Base-by-base conservation (phyloP, 2,888 invertebrate species). In the Diaphora mendica region DNA sequence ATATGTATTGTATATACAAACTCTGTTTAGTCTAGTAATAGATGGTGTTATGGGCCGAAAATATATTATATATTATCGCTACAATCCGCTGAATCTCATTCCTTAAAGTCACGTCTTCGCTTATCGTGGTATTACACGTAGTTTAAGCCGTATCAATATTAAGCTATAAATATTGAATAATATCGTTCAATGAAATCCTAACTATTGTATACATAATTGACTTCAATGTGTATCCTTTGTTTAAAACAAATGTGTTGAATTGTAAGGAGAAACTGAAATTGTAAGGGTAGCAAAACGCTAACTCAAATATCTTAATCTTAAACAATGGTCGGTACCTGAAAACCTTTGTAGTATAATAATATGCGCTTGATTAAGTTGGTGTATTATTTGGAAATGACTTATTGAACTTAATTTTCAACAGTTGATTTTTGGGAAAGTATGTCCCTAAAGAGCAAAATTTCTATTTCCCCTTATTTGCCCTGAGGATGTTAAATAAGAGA, bases 131-230 rank as follows among this genome's bases (percentile, higher is more conserved):
- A 64, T 42, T n/a, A n/a, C n/a, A n/a, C n/a, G n/a, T 71, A 48
- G 35, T 72, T 20, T 48, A 62, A 72, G 11, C 62, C 9, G 13
- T 62, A 72, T 48, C 68, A 72, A 72, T 68, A 48, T 33, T 33
- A 17, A 4, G 2, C n/a, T 26, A 68, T 62, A 67, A 72, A 68
- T 72, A 64, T 68, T 51, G 39, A 26, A 68, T 42, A 42, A 51
- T 26, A 30, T 5, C 48, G 26, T 68, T 68, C 35, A 66, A 66
- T 30, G 48, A 48, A 35, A 44, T 5, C 26, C 48, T 13, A 30
- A 64, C 26, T 23, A 44, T 67, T n/a, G 20, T 48, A 64, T 23
- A 2, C 9, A n/a, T 55, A 55, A 17, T 68, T 35, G 64, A 67
- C 33, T 62, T 15, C 5, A 62, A 3, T 62, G 17, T 59, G 35